A percentile compares a stretch with the other conserved stretches of the same genome.
These are phyloP conservation scores for Phania funesta DNA, from an alignment of 2,888 invertebrate genomes.

Conservation along the genomic window DNA sequence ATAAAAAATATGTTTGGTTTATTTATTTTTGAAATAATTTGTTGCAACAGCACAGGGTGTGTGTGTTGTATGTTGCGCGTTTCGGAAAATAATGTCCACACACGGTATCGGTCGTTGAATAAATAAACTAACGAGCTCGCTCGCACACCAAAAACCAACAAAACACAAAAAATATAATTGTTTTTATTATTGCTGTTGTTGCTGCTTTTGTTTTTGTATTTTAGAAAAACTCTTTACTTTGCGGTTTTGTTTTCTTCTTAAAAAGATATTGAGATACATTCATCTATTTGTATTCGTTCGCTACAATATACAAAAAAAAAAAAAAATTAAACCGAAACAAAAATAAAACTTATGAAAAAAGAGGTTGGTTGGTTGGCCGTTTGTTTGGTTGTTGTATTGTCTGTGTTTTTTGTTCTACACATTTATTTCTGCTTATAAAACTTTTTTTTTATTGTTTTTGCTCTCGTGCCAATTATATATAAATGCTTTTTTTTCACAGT, in stretches of 20 bases:
- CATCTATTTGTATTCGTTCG: slow-evolving; percentile 58
- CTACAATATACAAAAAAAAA: slow-evolving; percentile 33
- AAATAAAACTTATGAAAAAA: slow-evolving; percentile 31
- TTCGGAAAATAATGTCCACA: slow-evolving; percentile 80
- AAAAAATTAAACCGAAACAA: slow-evolving; percentile 3
- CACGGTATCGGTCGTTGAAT: slow-evolving; percentile 80
- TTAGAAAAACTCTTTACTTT: slow-evolving; percentile 63
- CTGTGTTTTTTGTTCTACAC: neutral
- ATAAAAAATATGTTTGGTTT: neutral
- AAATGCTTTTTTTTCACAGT: slow-evolving; percentile 18
- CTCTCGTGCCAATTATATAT: slow-evolving; percentile 63
- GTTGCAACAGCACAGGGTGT: slow-evolving; percentile 39
- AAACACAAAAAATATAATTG: slow-evolving; percentile 36
- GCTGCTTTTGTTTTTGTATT: slow-evolving; percentile 48
- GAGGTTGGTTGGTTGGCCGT: slow-evolving; percentile 49
- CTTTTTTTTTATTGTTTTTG: slow-evolving; percentile 25
- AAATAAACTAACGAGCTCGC: slow-evolving; percentile 76
- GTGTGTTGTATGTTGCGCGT: slow-evolving; percentile 73
- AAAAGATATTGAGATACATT: slow-evolving; percentile 63
- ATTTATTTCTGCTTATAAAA: slow-evolving; percentile 4
- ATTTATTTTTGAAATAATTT: slow-evolving; percentile 35
- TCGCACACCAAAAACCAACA: slow-evolving; percentile 58
- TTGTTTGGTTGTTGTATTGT: no score
- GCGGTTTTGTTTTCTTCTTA: slow-evolving; percentile 52
- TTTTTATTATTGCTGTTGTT: slow-evolving; percentile 23